Base-by-base conservation (phyloP, 2,888 invertebrate genomes). In the Thera obeliscata region DNA sequence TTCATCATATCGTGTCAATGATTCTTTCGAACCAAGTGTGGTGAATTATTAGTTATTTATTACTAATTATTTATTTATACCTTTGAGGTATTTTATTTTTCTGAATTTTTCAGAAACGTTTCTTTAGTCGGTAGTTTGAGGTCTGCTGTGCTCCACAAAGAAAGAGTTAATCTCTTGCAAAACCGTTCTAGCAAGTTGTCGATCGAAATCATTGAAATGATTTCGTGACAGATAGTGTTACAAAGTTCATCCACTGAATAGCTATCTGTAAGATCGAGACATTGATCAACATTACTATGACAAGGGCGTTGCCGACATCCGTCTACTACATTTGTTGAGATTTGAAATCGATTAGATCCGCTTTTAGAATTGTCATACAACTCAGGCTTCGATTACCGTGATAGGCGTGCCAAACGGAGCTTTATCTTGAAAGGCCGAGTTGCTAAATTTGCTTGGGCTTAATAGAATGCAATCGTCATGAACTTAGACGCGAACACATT, bases 241-340 rank as follows among this genome's bases (percentile, higher is more conserved):
- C 72, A 75, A 74, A 75, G 74, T 71, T 75, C 74, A 73, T 76
- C 69, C 70, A 69, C 59, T 77, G 75, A 80, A 81, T 79, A 77
- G 72, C 62, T 72, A 49, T 71, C n/a, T n/a, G n/a, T n/a, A 75
- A 76, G 76, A 78, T 77, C 79, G 64, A 74, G 69, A 63, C 69
- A 60, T 71, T 74, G 77, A 81, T 82, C 77, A 78, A 81, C 79
- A 74, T 74, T 72, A 78, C 71, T 77, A 72, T 82, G 83, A 85
- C 90, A 88, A 91, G 89, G 91, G 90, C 90, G 86, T 88, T 87
- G 84, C 81, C 88, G 82, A 88, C 83, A 91, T 92, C 90, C 88
- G 89, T 87, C 86, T 87, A 78, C 79, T 73, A 72, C 78, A 75
- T 82, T 83, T 82, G 80, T 85, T 83, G 80, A 75, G 82, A 84